Evolutionary conservation across 2,797 vertebrate genomes (phyloP).

Genomic region (Adrianichthys oophorus): DNA sequence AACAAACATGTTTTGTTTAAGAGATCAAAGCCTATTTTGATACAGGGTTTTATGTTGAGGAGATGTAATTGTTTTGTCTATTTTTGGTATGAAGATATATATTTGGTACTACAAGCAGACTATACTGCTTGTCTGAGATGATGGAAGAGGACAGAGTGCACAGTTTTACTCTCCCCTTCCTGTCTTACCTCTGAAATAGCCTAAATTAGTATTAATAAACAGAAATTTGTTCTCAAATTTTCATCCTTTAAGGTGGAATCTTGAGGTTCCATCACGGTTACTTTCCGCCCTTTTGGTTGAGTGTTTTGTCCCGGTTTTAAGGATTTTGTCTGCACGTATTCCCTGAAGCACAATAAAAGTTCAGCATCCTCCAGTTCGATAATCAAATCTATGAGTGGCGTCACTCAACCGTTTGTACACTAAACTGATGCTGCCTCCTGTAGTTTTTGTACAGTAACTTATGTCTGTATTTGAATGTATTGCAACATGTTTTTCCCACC

Average conservation of each 20-base stretch:
- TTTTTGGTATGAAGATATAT: slow-evolving; percentile 76
- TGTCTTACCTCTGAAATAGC: slow-evolving; percentile 47
- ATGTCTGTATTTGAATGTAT: slow-evolving; percentile 71
- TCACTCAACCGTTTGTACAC: slow-evolving; percentile 49
- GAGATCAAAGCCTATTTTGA: slow-evolving; percentile 62
- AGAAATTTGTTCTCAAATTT: slow-evolving; percentile 31
- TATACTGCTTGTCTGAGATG: slow-evolving; percentile 62
- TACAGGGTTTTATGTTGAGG: slow-evolving; percentile 77
- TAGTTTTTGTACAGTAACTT: slow-evolving; percentile 79
- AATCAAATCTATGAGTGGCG: slow-evolving; percentile 33
- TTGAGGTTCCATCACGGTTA: slow-evolving; percentile 40
- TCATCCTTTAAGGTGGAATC: slow-evolving; percentile 32
- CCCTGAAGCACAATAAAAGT: slow-evolving; percentile 43
- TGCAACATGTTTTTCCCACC: slow-evolving; percentile 47
- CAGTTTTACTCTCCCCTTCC: slow-evolving; percentile 15
- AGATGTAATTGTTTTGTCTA: slow-evolving; percentile 67
- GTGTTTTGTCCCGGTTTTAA: slow-evolving; percentile 22
- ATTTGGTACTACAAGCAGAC: slow-evolving; percentile 76
- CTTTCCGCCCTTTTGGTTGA: slow-evolving; percentile 4
- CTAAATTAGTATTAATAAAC: slow-evolving; percentile 40
- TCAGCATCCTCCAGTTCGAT: slow-evolving; percentile 45
- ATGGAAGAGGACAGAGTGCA: slow-evolving; percentile 57
- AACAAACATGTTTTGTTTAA: slow-evolving; percentile 61
- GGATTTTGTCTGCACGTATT: slow-evolving; percentile 32
- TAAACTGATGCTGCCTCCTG: slow-evolving; percentile 43